phyloP scores from a whole-genome alignment of 2,797 vertebrate species.

The Danio jaintianensis region DNA sequence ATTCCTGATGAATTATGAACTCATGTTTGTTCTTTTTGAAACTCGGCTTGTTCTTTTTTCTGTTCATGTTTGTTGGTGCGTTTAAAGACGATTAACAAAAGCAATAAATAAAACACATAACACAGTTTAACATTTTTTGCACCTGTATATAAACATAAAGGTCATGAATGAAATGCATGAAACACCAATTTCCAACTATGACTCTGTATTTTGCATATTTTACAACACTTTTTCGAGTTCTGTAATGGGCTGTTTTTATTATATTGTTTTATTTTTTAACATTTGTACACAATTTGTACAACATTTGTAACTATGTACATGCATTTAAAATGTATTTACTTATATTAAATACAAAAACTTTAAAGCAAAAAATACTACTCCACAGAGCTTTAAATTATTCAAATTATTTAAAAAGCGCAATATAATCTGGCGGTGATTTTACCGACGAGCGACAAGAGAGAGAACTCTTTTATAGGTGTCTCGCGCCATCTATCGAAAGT shows the following conservation, averaged over 20 bases:
- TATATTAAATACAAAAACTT: neutral
- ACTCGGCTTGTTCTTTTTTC: neutral
- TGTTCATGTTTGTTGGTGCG: neutral
- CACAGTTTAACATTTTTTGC: no score
- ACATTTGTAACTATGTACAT: neutral
- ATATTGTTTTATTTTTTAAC: neutral
- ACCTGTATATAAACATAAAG: neutral
- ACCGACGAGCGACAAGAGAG: no score
- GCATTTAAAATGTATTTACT: neutral
- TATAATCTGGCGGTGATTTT: neutral
- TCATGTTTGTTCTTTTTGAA: neutral
- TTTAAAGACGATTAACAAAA: neutral
- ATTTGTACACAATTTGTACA: no score
- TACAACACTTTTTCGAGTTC: neutral
- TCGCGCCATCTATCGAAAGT: conserved; percentile 53
- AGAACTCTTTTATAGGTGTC: conserved; percentile 35
- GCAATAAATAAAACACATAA: neutral
- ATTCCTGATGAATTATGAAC: neutral
- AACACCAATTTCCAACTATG: neutral
- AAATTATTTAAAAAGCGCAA: neutral
- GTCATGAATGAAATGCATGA: neutral
- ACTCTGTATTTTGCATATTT: neutral
- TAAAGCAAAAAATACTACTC: neutral
- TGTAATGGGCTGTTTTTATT: neutral
- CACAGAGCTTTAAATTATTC: no score